Base-by-base conservation (phyloP, 2,888 invertebrate genomes). In the Oxyscelio sp. region DNA sequence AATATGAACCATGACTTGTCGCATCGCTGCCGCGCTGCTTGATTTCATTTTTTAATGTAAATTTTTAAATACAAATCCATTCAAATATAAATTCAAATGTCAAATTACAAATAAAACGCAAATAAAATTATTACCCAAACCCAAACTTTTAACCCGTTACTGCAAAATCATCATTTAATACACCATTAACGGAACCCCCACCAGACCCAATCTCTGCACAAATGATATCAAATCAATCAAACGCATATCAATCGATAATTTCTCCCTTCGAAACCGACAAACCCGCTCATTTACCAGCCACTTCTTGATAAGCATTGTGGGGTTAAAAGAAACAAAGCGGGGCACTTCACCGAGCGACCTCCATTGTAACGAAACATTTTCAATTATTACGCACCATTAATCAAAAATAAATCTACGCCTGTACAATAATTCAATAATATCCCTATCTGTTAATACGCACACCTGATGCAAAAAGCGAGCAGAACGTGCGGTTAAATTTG, bases 361-460 rank as follows among this genome's bases (percentile, higher is more conserved):
- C 31, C 52, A 68, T 78, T 71, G 70, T 70, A 52, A 13, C 24
- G 54, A 21, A 71, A 71, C 63, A 56, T 71, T 71, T 79, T 50
- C 54, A 70, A 79, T 79, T 54, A 71, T 79, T 63, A 45, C 71
- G 56, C 54, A 8, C 58, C 48, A 79, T 79, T 79, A 79, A 79
- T 71, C 79, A 58, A 40, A 70, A 71, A 79, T 65, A 79, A 79
- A 79, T 79, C 71, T 13, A 79, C 63, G 24, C 31, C 19, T 22
- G 45, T 40, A 21, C 22, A 50, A 58, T 79, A 31, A 65, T 79
- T 56, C 56, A 79, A 71, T 65, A 65, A 79, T 45, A 22, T 61
- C 17, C 63, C 70, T 79, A 79, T 79, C 70, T 63, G 43, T 59
- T 70, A 56, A 38, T 59, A 38, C 21, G 48, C 58, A 52, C 73